Conservation (phyloP, 2,888 invertebrate genomes). For the Tromatobia lineatoria region DNA sequence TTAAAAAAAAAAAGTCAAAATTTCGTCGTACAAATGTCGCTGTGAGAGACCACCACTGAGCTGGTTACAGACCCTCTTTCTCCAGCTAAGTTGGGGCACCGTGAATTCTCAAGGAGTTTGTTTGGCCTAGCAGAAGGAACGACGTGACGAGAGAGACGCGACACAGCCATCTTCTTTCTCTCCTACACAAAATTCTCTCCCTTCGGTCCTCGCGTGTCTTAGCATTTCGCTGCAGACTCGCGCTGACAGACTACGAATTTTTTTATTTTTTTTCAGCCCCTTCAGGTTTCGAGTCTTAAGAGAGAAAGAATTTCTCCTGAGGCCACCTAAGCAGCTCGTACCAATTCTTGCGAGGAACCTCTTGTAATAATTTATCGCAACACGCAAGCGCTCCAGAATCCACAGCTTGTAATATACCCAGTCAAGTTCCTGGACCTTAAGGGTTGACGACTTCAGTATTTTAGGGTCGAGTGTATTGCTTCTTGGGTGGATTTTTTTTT, state of each 20-base stretch:
- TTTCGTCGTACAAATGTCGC: not conserved
- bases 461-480: constrained; percentile 51
- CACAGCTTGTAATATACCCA: constrained; percentile 31
- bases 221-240: constrained; percentile 24
- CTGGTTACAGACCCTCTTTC: constrained; percentile 4
- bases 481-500: constrained; percentile 52
- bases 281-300: constrained; percentile 24
- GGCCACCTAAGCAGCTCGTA: constrained; percentile 27
- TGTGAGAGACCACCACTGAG: constrained; percentile 39
- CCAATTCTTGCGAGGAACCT: constrained; percentile 53
- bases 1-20: not conserved
- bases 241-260: constrained; percentile 54
- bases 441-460: constrained; percentile 75
- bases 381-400: constrained; percentile 36
- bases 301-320: constrained; percentile 9
- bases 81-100: constrained; percentile 64
- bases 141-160: constrained; percentile 81
- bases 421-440: constrained; percentile 71
- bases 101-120: constrained; percentile 80
- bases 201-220: constrained; percentile 33
- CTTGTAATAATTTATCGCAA: constrained; percentile 73
- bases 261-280: constrained; percentile 3
- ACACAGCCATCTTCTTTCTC: constrained; percentile 78
- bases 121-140: constrained; percentile 79
- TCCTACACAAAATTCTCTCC: constrained; percentile 35